phyloP scores from a whole-genome alignment of 1,140 invertebrate genomes.

The Colletes gigas region DNA sequence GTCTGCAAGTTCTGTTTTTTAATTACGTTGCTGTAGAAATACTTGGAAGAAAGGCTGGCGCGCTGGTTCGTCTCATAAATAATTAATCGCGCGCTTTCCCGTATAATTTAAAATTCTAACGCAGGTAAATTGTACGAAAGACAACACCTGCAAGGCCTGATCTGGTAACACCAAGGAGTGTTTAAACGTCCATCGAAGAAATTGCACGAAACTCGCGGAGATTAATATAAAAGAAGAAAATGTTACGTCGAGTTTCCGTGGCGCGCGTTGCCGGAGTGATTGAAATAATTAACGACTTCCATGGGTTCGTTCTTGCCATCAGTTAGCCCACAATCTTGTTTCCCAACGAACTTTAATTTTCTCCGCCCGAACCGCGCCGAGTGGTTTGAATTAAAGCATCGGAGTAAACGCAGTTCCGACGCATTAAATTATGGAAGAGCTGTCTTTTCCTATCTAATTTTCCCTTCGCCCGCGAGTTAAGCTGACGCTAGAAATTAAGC shows the following conservation, averaged over 20 bases:
- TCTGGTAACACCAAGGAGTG: no score
- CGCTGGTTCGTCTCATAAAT: no score
- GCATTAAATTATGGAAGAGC: slow-evolving; percentile 41
- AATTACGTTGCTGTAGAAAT: no score
- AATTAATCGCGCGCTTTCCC: no score
- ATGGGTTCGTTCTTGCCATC: neutral
- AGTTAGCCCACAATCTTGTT: slow-evolving; percentile 29
- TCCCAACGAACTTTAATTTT: slow-evolving; percentile 29
- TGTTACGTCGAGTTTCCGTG: neutral
- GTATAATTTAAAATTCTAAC: no score
- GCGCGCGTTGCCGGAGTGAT: no score
- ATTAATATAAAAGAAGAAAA: neutral
- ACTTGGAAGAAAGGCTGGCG: no score
- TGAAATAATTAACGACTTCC: neutral
- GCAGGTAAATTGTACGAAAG: no score
- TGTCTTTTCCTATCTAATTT: slow-evolving; percentile 43
- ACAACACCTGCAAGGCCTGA: no score
- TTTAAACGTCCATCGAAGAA: no score
- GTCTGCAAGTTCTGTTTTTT: no score
- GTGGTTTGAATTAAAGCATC: slow-evolving; percentile 39
- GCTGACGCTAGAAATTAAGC: slow-evolving; percentile 44
- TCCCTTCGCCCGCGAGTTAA: slow-evolving; percentile 30
- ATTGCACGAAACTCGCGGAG: no score
- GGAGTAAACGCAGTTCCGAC: slow-evolving; percentile 26
- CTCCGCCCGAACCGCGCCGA: neutral